These are phyloP conservation scores for Heteromurus nitidus DNA, from an alignment of 2,888 invertebrate genomes.

Conservation along the genomic window DNA sequence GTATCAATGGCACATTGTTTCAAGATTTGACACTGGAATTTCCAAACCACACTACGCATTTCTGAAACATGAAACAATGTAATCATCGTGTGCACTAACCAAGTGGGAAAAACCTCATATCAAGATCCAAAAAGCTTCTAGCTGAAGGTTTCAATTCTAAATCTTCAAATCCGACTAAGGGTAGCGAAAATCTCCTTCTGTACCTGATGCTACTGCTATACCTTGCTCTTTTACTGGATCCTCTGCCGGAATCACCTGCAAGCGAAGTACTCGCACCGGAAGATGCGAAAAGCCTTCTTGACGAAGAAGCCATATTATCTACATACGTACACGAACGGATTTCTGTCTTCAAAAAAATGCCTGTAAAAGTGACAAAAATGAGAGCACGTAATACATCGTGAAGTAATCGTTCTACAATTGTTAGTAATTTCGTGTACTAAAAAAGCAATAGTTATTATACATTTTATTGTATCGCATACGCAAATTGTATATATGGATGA, in stretches of 20 bases:
- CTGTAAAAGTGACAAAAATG: not conserved
- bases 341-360: not conserved
- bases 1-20: too few relatives aligned
- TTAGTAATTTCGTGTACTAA: not conserved
- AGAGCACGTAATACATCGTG: not conserved
- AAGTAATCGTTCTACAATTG: not conserved
- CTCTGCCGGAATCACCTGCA: not conserved
- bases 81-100: constrained; percentile 32
- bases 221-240: constrained; percentile 3
- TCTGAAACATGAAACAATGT: not conserved
- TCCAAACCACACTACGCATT: not conserved
- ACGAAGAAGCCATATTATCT: not conserved
- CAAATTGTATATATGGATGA: not conserved
- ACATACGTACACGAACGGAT: not conserved
- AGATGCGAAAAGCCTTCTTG: not conserved
- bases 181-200: not conserved
- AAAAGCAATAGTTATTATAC: not conserved
- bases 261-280: not conserved
- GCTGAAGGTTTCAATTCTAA: constrained; percentile 19
- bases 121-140: constrained; percentile 51
- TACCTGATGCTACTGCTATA: not conserved
- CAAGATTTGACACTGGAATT: constrained; percentile 1
- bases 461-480: not conserved
- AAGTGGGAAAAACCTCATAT: constrained; percentile 63
- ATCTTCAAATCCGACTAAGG: constrained; percentile 47